Conservation (phyloP, 2,797 vertebrate species). For the Fringilla coelebs region DNA sequence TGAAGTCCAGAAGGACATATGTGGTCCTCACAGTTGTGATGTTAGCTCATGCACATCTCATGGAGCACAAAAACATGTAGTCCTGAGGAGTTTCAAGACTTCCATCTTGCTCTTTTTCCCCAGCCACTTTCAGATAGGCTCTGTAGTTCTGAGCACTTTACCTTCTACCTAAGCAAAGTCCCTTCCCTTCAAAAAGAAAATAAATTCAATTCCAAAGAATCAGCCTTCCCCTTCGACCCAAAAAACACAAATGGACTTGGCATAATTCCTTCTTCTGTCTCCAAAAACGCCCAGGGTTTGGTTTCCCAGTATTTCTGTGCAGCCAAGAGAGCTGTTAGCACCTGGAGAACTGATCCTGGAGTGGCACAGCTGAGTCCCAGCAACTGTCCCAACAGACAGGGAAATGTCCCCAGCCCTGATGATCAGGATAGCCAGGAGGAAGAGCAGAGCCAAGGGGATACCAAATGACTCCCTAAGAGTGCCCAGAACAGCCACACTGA, state of each 20-base stretch:
- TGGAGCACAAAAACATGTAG: neutral
- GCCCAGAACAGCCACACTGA: rapidly evolving
- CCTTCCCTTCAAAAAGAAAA: neutral
- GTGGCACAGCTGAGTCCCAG: neutral
- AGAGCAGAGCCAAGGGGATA: neutral
- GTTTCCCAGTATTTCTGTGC: neutral
- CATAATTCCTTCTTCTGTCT: neutral
- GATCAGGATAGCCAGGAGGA: neutral
- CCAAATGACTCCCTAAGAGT: neutral
- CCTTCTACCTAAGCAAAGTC: neutral
- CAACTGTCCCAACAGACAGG: neutral
- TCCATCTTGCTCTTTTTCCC: neutral
- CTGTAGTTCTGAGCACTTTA: neutral
- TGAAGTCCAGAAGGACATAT: neutral
- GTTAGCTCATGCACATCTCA: neutral
- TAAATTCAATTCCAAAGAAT: neutral
- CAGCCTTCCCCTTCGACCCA: neutral
- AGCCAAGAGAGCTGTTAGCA: neutral
- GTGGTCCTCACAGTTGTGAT: neutral
- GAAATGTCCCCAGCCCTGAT: neutral
- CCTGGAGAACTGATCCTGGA: neutral
- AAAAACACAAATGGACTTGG: neutral
- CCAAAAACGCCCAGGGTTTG: neutral
- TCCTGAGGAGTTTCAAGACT: neutral
- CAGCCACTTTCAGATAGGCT: neutral